Base-by-base conservation (phyloP, 2,113 vertebrate species). In the Brachyhypopomus gauderio region DNA sequence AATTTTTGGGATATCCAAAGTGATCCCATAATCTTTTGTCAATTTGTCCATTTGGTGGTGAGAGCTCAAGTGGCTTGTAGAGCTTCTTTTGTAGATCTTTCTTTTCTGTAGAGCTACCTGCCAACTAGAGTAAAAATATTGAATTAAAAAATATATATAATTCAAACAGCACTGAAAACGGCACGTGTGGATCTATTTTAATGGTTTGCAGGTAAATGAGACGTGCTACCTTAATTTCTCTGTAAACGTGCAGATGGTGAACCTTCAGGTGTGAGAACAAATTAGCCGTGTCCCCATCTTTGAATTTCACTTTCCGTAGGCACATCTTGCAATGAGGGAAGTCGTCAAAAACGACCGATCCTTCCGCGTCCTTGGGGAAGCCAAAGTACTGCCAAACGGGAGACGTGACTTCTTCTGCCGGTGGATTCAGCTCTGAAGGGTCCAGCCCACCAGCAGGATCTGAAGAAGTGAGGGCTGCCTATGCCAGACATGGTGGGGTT, bases 1-100 rank as follows among this genome's bases (percentile, higher is more conserved):
- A 4, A 2, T 81, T 81, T 69, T 81, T 81, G 20, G 80, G 80
- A 81, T 81, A 81, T 34, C 80, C 80, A 7, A 81, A 81, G 23
- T 81, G 80, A 41, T 81, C 80, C 80, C 80, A 81, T 16, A 81
- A 14, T 2, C 80, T 27, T 23, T 59, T 22, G 64, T 81, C 80
- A 6, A 81, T 22, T 38, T 81, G 63, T 2, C 73, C 72, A 1
- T 34, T 70, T 0, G 80, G 80, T 5, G 80, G 72, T 22, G 62
- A 48, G 9, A 81, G 80, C 52, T 76, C 72, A 1, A 67, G 45
- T 2, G 73, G 9, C 52, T 70, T 69, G 63, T 75, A 75, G 16
- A 75, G n/a, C 17, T 58, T 41, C 27, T 73, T 74, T 2, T n/a
- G n/a, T n/a, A n/a, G n/a, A n/a, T n/a, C n/a, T n/a, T n/a, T n/a